Evolutionary conservation across 37 sponge, comb jelly and placozoan species (phyloP).

Genomic region (Cliona cf. orientalis): DNA sequence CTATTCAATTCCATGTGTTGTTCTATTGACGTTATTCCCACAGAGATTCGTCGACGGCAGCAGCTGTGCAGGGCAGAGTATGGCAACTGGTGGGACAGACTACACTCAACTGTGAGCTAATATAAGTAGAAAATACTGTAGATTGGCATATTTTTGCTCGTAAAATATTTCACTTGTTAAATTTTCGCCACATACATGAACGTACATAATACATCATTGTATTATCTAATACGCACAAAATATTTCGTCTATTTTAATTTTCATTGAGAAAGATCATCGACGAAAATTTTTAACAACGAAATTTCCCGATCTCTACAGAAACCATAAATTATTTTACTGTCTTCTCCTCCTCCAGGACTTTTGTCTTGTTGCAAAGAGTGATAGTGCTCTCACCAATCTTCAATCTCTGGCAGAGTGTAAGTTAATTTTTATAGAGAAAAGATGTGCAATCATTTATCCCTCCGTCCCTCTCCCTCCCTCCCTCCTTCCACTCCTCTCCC

Average conservation of each 20-base stretch:
- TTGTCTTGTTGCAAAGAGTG: slow-evolving; percentile 61
- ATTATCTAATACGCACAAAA: too few species aligned
- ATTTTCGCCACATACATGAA: too few species aligned
- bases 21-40: not conserved
- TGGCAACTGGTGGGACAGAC: slow-evolving; percentile 80
- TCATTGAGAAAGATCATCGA: too few species aligned
- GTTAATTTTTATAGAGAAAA: not conserved
- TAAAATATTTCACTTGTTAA: too few species aligned
- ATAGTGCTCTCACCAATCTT: slow-evolving; percentile 5
- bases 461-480: not conserved
- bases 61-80: slow-evolving; percentile 55
- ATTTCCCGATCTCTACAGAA: too few species aligned
- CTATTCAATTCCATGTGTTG: too few species aligned
- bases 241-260: too few species aligned
- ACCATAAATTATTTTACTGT: too few species aligned
- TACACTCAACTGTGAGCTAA: slow-evolving; percentile 48
- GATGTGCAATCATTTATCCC: not conserved
- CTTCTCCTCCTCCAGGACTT: slow-evolving; percentile 64
- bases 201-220: too few species aligned
- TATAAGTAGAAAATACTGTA: not conserved
- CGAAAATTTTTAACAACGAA: too few species aligned
- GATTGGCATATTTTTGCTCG: too few species aligned
- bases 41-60: slow-evolving; percentile 69
- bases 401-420: not conserved
- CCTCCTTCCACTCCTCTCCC: not conserved